These are phyloP conservation scores for Choristoneura fumiferana DNA, from an alignment of 1,140 invertebrate species.

Conservation along the genomic window DNA sequence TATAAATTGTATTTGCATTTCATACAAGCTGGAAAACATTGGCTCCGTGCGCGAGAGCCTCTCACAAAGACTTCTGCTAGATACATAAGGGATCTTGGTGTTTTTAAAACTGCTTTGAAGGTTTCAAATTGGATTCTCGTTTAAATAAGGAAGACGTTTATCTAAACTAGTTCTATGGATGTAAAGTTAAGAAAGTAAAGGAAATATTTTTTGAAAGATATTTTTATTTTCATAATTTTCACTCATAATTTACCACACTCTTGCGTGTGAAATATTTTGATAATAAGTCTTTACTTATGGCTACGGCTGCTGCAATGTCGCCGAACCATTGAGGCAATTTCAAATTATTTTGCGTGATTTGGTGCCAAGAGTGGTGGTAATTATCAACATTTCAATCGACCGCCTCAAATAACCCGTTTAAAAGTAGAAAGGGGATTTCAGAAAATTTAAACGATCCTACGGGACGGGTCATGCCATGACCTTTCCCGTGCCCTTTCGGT, in stretches of 20 bases:
- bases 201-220: no score
- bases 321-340: no score
- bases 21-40: constrained; percentile 68
- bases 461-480: constrained; percentile 39
- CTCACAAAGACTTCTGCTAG: constrained; percentile 40
- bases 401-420: constrained; percentile 32
- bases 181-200: no score
- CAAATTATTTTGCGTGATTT: no score
- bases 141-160: neutral
- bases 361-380: no score
- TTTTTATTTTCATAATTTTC: no score
- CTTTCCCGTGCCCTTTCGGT: constrained; percentile 66
- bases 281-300: no score
- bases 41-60: constrained; percentile 43
- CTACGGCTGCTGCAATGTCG: no score
- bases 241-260: no score
- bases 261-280: no score
- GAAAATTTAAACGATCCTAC: constrained; percentile 58
- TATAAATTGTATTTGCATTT: constrained; percentile 76
- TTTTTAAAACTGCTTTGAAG: neutral
- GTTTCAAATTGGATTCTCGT: neutral
- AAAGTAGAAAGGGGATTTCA: constrained; percentile 33
- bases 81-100: constrained; percentile 25
- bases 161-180: no score
- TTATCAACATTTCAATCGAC: no score